Conservation (phyloP, 2,113 vertebrate genomes). For the Eudyptes chrysolophus region DNA sequence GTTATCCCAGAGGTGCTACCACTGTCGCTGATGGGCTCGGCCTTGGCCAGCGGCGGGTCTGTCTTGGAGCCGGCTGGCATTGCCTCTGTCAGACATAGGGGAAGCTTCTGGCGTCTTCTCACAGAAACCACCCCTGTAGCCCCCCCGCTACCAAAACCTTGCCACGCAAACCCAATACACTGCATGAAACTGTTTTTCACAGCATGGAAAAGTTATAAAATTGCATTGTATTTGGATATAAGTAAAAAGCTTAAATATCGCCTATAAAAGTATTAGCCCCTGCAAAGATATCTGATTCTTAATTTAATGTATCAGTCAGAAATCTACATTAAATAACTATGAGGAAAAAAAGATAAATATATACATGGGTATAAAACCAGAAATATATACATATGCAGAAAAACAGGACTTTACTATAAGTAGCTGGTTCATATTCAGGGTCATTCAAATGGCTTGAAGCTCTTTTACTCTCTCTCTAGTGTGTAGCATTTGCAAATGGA, state of each 20-base stretch:
- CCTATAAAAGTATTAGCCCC: background rate
- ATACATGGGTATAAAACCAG: background rate
- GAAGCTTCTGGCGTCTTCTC: too few species aligned
- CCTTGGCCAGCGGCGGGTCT: background rate
- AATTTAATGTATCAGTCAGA: background rate
- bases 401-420: background rate
- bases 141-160: background rate
- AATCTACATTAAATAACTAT: background rate
- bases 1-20: background rate
- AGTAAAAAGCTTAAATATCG: background rate
- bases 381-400: background rate
- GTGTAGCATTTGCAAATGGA: background rate
- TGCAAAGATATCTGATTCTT: background rate
- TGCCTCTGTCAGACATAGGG: too few species aligned
- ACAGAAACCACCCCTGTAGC: too few species aligned
- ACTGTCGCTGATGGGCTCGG: too few species aligned
- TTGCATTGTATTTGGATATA: background rate
- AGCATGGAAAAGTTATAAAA: background rate
- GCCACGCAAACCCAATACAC: background rate
- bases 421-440: background rate
- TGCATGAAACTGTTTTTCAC: background rate
- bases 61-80: background rate
- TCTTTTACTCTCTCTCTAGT: background rate
- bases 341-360: background rate
- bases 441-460: background rate